Conservation (phyloP, 2,888 invertebrate species). For the Tinea pellionella region DNA sequence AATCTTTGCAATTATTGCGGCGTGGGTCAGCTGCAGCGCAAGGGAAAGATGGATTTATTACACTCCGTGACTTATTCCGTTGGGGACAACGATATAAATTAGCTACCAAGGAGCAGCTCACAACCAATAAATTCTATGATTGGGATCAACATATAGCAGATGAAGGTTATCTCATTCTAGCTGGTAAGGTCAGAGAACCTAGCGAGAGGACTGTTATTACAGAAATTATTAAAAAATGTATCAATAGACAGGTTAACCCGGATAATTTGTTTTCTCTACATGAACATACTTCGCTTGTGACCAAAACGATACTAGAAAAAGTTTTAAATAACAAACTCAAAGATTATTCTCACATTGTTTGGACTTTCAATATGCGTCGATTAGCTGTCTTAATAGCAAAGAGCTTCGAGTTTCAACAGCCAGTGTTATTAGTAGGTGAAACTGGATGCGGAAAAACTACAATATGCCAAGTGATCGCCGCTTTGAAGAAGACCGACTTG, state of each 20-base stretch:
- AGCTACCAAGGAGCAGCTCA: slow-evolving; percentile 69
- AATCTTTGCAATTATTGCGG: slow-evolving; percentile 85
- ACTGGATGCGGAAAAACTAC: slow-evolving; percentile 99
- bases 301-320: slow-evolving; percentile 75
- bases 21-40: slow-evolving; percentile 90
- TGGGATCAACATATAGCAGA: slow-evolving; percentile 98
- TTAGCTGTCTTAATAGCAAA: slow-evolving; percentile 83
- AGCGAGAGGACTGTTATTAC: slow-evolving; percentile 87
- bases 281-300: slow-evolving; percentile 79
- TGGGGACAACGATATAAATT: slow-evolving; percentile 95
- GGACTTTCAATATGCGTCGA: slow-evolving; percentile 92
- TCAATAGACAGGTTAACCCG: slow-evolving; percentile 80
- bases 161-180: slow-evolving; percentile 94
- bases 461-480: slow-evolving; percentile 88
- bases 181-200: slow-evolving; percentile 87
- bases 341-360: slow-evolving; percentile 85
- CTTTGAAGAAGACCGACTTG: slow-evolving; percentile 74
- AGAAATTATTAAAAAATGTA: slow-evolving; percentile 80
- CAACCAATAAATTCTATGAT: slow-evolving; percentile 79
- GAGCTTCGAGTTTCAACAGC: slow-evolving; percentile 91
- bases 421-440: slow-evolving; percentile 95
- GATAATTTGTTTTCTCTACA: slow-evolving; percentile 78
- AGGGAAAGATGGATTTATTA: slow-evolving; percentile 93
- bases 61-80: slow-evolving; percentile 92
- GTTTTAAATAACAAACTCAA: slow-evolving; percentile 67